Conservation (phyloP, 2,888 invertebrate species). For the Tanytarsus gracilentus region DNA sequence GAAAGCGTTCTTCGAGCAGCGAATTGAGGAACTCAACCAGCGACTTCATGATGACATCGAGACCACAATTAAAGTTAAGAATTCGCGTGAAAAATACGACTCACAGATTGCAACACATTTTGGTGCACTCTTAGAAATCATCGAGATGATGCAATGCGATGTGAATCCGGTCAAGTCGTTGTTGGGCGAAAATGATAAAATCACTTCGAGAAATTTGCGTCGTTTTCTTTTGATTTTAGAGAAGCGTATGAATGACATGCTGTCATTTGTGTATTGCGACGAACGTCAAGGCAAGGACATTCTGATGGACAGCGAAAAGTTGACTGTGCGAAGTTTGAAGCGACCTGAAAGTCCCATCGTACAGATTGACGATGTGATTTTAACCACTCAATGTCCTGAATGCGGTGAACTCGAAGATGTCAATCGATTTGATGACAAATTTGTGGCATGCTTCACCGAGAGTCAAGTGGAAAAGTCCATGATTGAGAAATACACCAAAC, state of each 20-base stretch:
- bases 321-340: conserved; percentile 39
- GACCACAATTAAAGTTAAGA: conserved; percentile 30
- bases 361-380: conserved; percentile 45
- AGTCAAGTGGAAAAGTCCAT: conserved; percentile 35
- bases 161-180: conserved; percentile 45
- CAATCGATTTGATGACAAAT: conserved; percentile 39
- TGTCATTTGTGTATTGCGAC: conserved; percentile 45
- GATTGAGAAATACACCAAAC: conserved; percentile 39
- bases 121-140: conserved; percentile 36
- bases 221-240: conserved; percentile 49
- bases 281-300: conserved; percentile 35
- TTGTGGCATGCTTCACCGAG: conserved; percentile 32
- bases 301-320: conserved; percentile 31
- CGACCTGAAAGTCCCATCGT: conserved; percentile 41
- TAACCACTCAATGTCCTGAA: conserved; percentile 42
- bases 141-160: conserved; percentile 46
- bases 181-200: conserved; percentile 49
- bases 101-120: conserved; percentile 34
- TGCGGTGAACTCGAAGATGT: conserved; percentile 42
- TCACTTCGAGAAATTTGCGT: conserved; percentile 49
- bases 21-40: conserved; percentile 34
- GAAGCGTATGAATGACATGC: conserved; percentile 46
- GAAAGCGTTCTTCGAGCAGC: neutral
- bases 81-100: conserved; percentile 31
- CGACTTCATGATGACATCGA: conserved; percentile 33